Conservation (phyloP, 2,113 vertebrate genomes). For the Megaceryle maxima region DNA sequence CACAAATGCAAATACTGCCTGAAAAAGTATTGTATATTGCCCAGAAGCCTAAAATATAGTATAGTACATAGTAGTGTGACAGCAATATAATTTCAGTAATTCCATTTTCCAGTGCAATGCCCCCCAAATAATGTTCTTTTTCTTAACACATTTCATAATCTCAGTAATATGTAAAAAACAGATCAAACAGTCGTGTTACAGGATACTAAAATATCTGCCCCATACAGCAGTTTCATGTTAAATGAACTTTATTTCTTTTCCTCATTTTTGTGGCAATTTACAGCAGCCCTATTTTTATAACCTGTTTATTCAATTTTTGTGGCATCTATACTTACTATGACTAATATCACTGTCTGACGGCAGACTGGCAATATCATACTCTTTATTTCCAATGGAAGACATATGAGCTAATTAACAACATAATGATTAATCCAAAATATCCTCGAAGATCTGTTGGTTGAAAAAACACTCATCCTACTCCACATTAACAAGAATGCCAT, state of each 20-base stretch:
- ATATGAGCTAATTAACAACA: slow-evolving; percentile 16
- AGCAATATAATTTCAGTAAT: not conserved
- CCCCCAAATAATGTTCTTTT: not conserved
- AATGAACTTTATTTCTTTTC: not conserved
- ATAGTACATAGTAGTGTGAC: not conserved
- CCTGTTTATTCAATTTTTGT: slow-evolving; percentile 34
- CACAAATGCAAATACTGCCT: not conserved
- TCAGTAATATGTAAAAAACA: slow-evolving; percentile 6
- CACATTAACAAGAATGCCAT: not conserved
- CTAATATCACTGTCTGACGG: slow-evolving; percentile 26
- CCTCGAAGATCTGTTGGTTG: not conserved
- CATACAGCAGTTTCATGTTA: not conserved
- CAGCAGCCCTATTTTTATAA: not conserved
- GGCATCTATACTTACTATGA: slow-evolving; percentile 51
- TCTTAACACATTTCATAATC: not conserved
- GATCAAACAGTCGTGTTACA: not conserved
- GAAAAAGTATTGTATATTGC: not conserved
- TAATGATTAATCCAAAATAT: slow-evolving; percentile 30
- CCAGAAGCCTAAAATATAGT: not conserved
- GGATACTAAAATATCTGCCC: not conserved
- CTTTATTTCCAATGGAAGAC: slow-evolving; percentile 44
- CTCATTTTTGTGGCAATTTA: not conserved
- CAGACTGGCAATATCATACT: slow-evolving; percentile 8
- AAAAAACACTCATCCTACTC: not conserved
- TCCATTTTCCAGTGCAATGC: not conserved